Evolutionary conservation across 2,888 invertebrate species (phyloP).

Genomic region (Parnassius smintheus): DNA sequence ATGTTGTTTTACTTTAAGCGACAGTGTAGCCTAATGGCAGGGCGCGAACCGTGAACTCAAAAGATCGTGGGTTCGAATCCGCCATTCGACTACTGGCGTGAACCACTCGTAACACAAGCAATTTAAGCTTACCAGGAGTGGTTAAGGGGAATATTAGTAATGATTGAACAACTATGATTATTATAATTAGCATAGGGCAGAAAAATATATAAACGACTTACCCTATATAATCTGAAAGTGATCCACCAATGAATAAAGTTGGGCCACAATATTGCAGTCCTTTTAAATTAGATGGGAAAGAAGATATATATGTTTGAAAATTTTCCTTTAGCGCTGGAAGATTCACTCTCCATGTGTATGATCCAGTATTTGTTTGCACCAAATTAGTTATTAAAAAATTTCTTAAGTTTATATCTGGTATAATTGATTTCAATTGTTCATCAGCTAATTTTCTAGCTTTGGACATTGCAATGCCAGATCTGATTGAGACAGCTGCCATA

Average conservation of each 20-base stretch:
- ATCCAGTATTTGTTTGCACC: conserved; percentile 82
- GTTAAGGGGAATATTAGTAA: neutral
- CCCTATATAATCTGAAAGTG: conserved; percentile 90
- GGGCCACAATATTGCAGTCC: conserved; percentile 83
- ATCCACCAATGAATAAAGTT: conserved; percentile 92
- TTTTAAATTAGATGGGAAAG: conserved; percentile 81
- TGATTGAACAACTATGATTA: neutral
- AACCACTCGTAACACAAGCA: no score
- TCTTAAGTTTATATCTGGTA: conserved; percentile 81
- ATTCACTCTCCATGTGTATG: conserved; percentile 90
- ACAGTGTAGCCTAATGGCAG: no score
- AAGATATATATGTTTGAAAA: conserved; percentile 82
- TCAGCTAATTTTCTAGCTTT: conserved; percentile 85
- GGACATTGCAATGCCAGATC: conserved; percentile 83
- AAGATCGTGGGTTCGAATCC: no score
- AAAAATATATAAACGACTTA: conserved; percentile 48
- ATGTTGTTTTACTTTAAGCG: no score
- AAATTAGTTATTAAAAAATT: conserved; percentile 94
- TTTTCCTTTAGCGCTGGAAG: conserved; percentile 85
- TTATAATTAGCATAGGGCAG: no score
- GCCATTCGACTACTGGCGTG: no score
- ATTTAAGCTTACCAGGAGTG: no score
- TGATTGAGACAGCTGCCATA: conserved; percentile 82
- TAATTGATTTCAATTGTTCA: conserved; percentile 81
- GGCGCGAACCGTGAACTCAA: no score